phyloP scores from a whole-genome alignment of 2,113 vertebrate species.

The Lycocorax pyrrhopterus region DNA sequence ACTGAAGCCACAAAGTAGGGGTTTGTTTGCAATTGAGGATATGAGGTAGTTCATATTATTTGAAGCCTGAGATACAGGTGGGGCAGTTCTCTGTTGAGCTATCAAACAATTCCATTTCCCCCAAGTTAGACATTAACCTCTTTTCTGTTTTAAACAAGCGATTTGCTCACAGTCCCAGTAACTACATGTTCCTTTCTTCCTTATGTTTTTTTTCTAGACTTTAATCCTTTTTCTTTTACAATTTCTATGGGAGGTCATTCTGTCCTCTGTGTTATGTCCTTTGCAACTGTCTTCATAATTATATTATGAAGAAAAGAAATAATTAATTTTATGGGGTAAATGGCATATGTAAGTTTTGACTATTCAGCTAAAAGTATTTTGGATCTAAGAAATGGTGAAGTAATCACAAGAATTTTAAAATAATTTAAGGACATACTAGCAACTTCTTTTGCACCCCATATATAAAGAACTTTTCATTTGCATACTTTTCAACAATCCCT shows the following conservation, averaged over 20 bases:
- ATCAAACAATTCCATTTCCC: not conserved
- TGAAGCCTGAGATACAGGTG: not conserved
- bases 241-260: not conserved
- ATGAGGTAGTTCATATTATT: not conserved
- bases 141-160: not conserved
- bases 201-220: not conserved
- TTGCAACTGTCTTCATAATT: not conserved
- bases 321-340: not conserved
- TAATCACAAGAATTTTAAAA: not conserved
- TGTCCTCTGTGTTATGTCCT: not conserved
- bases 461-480: not conserved
- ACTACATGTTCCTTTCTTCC: not conserved
- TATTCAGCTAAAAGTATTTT: not conserved
- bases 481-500: not conserved
- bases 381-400: not conserved
- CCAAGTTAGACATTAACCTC: conserved; percentile 4
- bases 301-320: not conserved
- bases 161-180: not conserved
- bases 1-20: not conserved
- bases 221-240: not conserved
- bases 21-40: not conserved
- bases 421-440: not conserved
- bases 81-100: not conserved
- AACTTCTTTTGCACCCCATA: not conserved
- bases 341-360: not conserved